phyloP scores from a whole-genome alignment of 2,888 invertebrate species.

The Drosophila mettleri region DNA sequence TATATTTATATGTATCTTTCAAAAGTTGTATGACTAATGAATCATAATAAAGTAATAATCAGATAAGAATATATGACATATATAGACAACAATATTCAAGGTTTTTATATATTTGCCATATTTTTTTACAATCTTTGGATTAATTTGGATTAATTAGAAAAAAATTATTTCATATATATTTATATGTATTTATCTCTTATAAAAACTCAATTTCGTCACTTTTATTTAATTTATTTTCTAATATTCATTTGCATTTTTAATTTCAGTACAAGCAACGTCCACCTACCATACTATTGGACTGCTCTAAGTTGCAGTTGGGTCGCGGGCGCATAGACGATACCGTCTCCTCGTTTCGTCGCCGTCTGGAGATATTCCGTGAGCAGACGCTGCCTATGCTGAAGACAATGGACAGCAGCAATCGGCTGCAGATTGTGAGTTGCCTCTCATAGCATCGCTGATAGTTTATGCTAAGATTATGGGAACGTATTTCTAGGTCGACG shows the following conservation, averaged over 20 bases:
- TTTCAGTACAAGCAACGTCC: conserved; percentile 91
- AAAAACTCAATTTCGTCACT: too few relatives aligned
- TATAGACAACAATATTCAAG: too few relatives aligned
- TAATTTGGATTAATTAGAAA: too few relatives aligned
- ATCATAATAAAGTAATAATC: too few relatives aligned
- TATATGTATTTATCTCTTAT: too few relatives aligned
- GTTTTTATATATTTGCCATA: too few relatives aligned
- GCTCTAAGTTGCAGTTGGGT: conserved; percentile 94
- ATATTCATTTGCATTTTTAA: too few relatives aligned
- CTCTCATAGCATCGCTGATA: neutral
- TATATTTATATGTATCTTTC: too few relatives aligned
- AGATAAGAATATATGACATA: too few relatives aligned
- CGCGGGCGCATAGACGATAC: conserved; percentile 94
- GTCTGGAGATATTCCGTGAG: conserved; percentile 94
- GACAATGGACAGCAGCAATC: conserved; percentile 91
- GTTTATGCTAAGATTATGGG: neutral
- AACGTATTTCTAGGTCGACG: conserved; percentile 88
- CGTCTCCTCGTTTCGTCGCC: conserved; percentile 92
- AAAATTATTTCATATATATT: too few relatives aligned
- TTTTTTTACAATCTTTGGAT: too few relatives aligned
- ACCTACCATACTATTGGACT: conserved; percentile 93
- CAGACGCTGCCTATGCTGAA: conserved; percentile 95
- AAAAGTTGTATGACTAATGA: too few relatives aligned
- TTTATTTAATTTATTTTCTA: neutral
- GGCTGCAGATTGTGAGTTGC: conserved; percentile 92